Base-by-base conservation (phyloP, 2,888 invertebrate genomes). In the Aphidius colemani region DNA sequence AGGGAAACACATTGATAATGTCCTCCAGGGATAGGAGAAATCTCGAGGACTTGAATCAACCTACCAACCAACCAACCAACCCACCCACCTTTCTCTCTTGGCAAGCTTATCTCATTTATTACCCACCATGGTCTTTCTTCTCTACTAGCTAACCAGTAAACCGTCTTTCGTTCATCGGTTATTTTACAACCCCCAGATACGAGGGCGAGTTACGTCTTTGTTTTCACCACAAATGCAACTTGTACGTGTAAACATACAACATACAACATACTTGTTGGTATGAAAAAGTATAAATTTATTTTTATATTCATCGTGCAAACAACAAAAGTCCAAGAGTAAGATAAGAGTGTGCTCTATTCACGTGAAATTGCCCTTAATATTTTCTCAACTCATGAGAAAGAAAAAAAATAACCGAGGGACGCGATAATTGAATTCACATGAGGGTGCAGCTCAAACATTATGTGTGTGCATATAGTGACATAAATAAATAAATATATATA, bases 121-220 rank as follows among this genome's bases (percentile, higher is more conserved):
- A 78, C 75, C 69, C 79, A 78, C 75, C 69, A 30, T 67, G 67
- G 67, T 70, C 64, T 67, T 65, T 61, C 61, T 65, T 58, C 53
- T 63, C 57, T 18, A 2, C 13, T 18, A n/a, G n/a, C 13, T 11
- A 51, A 18, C 45, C 63, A 68, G 70, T 68, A 72, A 72, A 71
- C 66, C 67, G 64, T 70, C 66, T 56, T 61, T 58, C 77, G 75
- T 79, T 79, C 80, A 75, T 77, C 76, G 78, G 75, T 79, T 81
- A 80, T 81, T 82, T 81, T 80, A 81, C 79, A 78, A 76, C 77
- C 74, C 69, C 66, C 64, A 75, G 80, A 79, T 79, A 80, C 77
- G 72, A 58, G 18, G 45, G 69, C 74, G 73, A 76, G 72, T 79
- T 78, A 81, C 76, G 79, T 82, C 81, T 81, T 81, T 82, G 81